Evolutionary conservation across 1,140 invertebrate species (phyloP), one percentile per base, ranked within the genome.

Genomic region (Carcinoscorpius rotundicauda): DNA sequence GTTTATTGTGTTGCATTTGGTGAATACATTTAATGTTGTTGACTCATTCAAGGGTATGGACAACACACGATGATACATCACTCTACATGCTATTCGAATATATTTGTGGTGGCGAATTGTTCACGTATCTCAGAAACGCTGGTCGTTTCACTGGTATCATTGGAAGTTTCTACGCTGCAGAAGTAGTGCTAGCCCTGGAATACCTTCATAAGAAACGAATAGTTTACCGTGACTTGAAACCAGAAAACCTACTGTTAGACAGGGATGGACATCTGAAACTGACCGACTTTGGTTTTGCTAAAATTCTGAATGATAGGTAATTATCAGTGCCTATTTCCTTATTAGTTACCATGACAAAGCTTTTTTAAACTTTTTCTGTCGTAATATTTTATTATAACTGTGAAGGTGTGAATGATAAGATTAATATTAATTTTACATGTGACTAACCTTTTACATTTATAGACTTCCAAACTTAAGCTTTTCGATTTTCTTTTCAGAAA

Each of bases 281-380:
- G 63, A 97, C 93, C 9, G 95, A 98, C 78, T 98, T 98, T 78
- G 95, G 95, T 52, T 98, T 98, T 76, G 93, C 94, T 5, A 98
- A 73, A 60, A 58, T 66, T 58, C 68, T 73, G 2, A 64, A 67
- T 6, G 70, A 66, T 78, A 85, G 82, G 81, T 83, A 74, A 68
- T 72, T 29, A 29, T 29, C 29, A 29, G 29, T 29, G 29, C 29
- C 29, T 29, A 29, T 29, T 1, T 29, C 29, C 29, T 29, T 29
- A 29, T 29, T 29, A 29, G 29, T 2, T 29, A 29, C 29, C 29
- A 29, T 29, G 29, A 29, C 29, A 29, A 29, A 2, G 29, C 29
- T 29, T 29, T 29, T 29, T 29, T 29, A 29, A 29, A 29, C 29
- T 29, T 29, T 29, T 29, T 29, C 29, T 29, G 29, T 29, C 29